Base-by-base conservation (phyloP, 2,797 vertebrate species). In the Craterocephalus amniculus region DNA sequence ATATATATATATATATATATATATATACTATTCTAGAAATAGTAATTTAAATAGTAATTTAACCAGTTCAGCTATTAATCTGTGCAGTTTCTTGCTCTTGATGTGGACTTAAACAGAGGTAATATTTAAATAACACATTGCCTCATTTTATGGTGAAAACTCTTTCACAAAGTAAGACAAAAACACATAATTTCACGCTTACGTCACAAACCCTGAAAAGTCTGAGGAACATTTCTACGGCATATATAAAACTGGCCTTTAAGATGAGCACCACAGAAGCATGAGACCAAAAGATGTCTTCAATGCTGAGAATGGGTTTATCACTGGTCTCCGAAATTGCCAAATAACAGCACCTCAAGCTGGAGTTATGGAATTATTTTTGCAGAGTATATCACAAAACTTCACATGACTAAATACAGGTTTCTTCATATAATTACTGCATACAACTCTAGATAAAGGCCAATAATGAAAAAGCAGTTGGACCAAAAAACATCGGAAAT, bases 401-500 rank as follows among this genome's bases (percentile, higher is more conserved):
- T 26, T 52, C 7, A 6, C 12, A 52, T 51, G 24, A 52, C 4
- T 27, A 1, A 26, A 27, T 52, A 5, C 24, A 27, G 6, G 29
- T 10, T n/a, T 27, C 18, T 1, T 12, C n/a, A 35, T 27, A 7
- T 26, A 22, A 31, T 6, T 18, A 4, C 36, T n/a, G 4, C n/a
- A 13, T 27, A 35, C 12, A 27, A 56, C 7, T 4, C 1, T 11
- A 14, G 36, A 35, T 54, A 12, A 10, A 29, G n/a, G 38, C 43
- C 14, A 6, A 34, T 12, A 40, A 31, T 4, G 29, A 45, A 55
- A 45, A 55, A 51, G 54, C n/a, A 11, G 4, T 55, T 34, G 22
- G n/a, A 13, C n/a, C 11, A 51, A 52, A 11, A 64, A 63, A 51
- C 40, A 49, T 12, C n/a, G 43, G 18, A 26, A 58, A 52, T 54